Base-by-base conservation (phyloP, 1,140 invertebrate species). In the Dinothrombium tinctorium region DNA sequence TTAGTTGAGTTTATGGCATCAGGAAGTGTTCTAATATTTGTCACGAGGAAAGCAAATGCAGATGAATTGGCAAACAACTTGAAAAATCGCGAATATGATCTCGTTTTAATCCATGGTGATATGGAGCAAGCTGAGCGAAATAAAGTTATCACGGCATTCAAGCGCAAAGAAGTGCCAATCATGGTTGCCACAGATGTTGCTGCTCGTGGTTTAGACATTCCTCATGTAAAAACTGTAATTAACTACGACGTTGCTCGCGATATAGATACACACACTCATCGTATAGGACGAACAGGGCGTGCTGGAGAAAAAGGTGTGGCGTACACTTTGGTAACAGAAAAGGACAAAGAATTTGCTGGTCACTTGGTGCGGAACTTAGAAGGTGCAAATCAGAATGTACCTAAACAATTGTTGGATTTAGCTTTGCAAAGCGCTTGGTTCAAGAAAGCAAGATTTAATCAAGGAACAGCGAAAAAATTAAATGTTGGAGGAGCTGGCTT, bases 121-220 rank as follows among this genome's bases (percentile, higher is more conserved):
- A 89, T 96, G 79, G 82, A 87, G 54, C 92, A 99, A 55, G 68
- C 70, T n/a, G 89, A 96, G 53, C 70, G 94, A 53, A 98, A 95
- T 58, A 82, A 89, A 61, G 82, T 95, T 2, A 94, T 99, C 37
- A 79, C 72, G 1, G 67, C 75, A 23, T 99, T 99, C 58, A 92
- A 94, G 53, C 76, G 78, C 48, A 80, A 87, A 53, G 83, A 92
- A 59, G 72, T 75, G 46, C 73, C 72, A 45, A 77, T 92, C 45
- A 59, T 96, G 19, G 82, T 98, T 14, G 92, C 92, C 7, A 98
- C 92, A 0, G 92, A 99, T 66, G 92, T 99, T 12, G 49, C 49
- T 69, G 90, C 92, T n/a, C 69, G 92, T 42, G 92, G 92, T 61
- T 65, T 98, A 49, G 92, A 99, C 60, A 98, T 99, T 52, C 78